Evolutionary conservation across 1,140 invertebrate species (phyloP).

Genomic region (Bombyx mori): ASM3026992v2 NC_085113.1:13721501-13722000

Average conservation of each 20-base stretch:
- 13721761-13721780: slow-evolving; percentile 63
- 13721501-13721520: slow-evolving; percentile 63
- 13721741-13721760: slow-evolving; percentile 64
- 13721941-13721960: too few species aligned
- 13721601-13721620: slow-evolving; percentile 34
- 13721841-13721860: not conserved
- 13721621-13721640: slow-evolving; percentile 18
- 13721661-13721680: slow-evolving; percentile 43
- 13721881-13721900: too few species aligned
- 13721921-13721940: too few species aligned
- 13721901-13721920: too few species aligned
- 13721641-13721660: slow-evolving; percentile 28
- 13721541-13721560: slow-evolving; percentile 46
- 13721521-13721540: slow-evolving; percentile 66
- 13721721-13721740: slow-evolving; percentile 56
- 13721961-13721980: too few species aligned
- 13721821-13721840: slow-evolving; percentile 32
- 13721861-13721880: too few species aligned
- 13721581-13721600: slow-evolving; percentile 28
- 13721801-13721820: slow-evolving; percentile 55
- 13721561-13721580: slow-evolving; percentile 59
- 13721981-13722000: too few species aligned
- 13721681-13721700: slow-evolving; percentile 30
- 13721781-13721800: slow-evolving; percentile 19
- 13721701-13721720: slow-evolving; percentile 42